Evolutionary conservation across 2,888 invertebrate genomes (phyloP), one percentile per base, ranked within the genome.

Genomic region (Ormyrus rosae): DNA sequence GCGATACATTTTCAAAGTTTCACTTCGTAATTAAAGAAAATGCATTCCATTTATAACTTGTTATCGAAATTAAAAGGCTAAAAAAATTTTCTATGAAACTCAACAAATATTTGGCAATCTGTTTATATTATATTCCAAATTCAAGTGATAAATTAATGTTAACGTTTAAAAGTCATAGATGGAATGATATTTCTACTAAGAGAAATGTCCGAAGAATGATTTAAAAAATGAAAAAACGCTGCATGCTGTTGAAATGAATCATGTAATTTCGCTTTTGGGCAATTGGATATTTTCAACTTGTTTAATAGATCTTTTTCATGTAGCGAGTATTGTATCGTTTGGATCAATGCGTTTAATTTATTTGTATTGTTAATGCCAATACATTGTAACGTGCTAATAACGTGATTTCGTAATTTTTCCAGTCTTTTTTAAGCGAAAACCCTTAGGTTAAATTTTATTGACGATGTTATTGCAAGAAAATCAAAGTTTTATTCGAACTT

Each of bases 401-500:
- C 67, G 67, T 63, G 72, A 76, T 72, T 76, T 72, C 58, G 50
- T 78, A 55, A 78, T 55, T 73, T 76, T 78, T 81, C 65, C 65
- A 65, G 58, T 64, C 19, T 69, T 64, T 73, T 61, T 51, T 72
- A 50, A 60, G 48, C 64, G 46, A 79, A 70, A 65, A 70, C n/a
- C 63, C 70, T n/a, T 77, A 77, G 73, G 46, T 50, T 81, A 81
- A 55, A 70, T 78, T 75, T 75, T 78, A 78, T 67, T 61, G 78
- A 65, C 63, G 19, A 69, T 75, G 50, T 72, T 75, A 76, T 73
- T 78, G 78, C 81, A 81, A 78, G 61, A 63, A 72, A 81, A 81
- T 81, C 78, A 81, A 79, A 79, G 72, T 81, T 79, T 78, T 76
- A 79, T 75, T 74, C 48, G 48, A 78, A 69, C 64, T 78, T 81